These are phyloP conservation scores for Polyergus mexicanus DNA, from an alignment of 1,140 invertebrate genomes.

Conservation along the genomic window DNA sequence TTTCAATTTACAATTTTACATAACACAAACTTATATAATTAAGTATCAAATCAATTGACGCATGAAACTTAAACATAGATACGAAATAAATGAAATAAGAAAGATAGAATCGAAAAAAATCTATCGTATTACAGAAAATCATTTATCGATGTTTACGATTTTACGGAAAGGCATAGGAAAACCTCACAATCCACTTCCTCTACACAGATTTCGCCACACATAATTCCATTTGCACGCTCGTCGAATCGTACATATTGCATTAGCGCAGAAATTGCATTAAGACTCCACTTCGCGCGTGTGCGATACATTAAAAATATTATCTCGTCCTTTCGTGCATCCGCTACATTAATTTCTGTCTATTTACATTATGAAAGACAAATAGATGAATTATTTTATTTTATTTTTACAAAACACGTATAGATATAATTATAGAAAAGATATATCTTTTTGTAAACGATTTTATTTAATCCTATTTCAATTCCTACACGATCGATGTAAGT, in stretches of 20 bases:
- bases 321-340: neutral
- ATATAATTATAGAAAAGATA: neutral
- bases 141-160: neutral
- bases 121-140: neutral
- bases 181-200: neutral
- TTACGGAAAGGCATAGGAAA: neutral
- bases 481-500: neutral
- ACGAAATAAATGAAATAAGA: neutral
- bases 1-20: neutral
- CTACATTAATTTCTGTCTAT: neutral
- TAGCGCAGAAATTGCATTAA: conserved; percentile 29
- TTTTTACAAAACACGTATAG: neutral
- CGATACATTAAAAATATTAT: conserved; percentile 45
- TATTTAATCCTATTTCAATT: neutral
- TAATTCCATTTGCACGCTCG: conserved; percentile 55
- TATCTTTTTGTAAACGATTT: neutral
- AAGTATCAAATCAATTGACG: neutral
- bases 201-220: conserved; percentile 7
- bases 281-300: conserved; percentile 4
- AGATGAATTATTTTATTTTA: neutral
- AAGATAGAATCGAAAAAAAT: neutral
- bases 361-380: neutral
- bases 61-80: neutral
- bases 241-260: conserved; percentile 40
- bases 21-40: neutral